Evolutionary conservation across 2,888 invertebrate genomes (phyloP).

Genomic region (Conus canariensis): DNA sequence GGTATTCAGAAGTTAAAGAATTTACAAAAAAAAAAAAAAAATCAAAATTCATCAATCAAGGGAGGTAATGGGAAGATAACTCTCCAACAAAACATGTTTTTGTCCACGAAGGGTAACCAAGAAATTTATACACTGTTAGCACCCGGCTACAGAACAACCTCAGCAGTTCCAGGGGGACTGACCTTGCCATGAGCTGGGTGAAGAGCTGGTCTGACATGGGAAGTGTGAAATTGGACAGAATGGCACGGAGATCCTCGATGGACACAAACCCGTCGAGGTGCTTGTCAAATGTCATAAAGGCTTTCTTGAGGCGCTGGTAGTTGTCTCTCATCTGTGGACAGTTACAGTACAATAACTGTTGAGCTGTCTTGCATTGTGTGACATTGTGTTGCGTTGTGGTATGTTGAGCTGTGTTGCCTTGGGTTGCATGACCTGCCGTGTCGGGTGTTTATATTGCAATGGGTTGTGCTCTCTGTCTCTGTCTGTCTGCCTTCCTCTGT

Average conservation of each 20-base stretch:
- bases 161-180: constrained; percentile 27
- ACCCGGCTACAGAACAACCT: too few species aligned
- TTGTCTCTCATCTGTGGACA: constrained; percentile 70
- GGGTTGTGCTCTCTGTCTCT: neutral
- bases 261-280: constrained; percentile 73
- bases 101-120: too few species aligned
- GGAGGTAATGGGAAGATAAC: too few species aligned
- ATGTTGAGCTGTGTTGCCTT: neutral
- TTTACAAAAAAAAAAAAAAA: too few species aligned
- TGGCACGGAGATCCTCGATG: constrained; percentile 72
- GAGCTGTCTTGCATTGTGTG: neutral
- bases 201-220: constrained; percentile 77
- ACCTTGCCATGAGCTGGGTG: constrained; percentile 76
- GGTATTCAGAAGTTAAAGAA: too few species aligned
- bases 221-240: constrained; percentile 73
- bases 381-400: neutral
- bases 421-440: neutral
- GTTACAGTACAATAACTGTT: neutral
- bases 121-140: too few species aligned
- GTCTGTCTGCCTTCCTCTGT: too few species aligned
- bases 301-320: constrained; percentile 72
- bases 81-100: too few species aligned
- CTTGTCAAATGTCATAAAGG: constrained; percentile 74
- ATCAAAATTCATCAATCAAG: too few species aligned
- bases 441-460: neutral